Base-by-base conservation (phyloP, 2,888 invertebrate species). In the Biston stratarius region DNA sequence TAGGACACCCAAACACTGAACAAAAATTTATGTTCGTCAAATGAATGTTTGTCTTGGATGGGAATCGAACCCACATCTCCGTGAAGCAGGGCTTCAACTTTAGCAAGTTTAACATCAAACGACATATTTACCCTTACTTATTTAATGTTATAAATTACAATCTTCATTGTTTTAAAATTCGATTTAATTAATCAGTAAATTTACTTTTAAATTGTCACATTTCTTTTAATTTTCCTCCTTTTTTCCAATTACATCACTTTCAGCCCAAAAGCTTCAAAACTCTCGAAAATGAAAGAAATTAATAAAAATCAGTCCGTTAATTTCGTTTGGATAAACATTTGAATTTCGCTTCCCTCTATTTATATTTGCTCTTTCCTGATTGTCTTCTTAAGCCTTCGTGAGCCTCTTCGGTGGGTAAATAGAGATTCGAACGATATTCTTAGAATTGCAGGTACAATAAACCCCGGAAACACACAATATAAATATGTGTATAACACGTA, bases 361-460 rank as follows among this genome's bases (percentile, higher is more conserved):
- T 77, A 69, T 75, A 12, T 65, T 77, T 74, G 71, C 72, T 38
- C 60, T 61, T 59, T 53, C 64, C 56, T 74, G 74, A 78, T 75
- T 75, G 72, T 75, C 70, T 77, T 74, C 64, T 44, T 59, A 59
- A 64, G 48, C 45, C 44, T 49, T 48, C 15, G 33, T 55, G 42
- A 59, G 60, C 60, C 49, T 53, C 36, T 56, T 55, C 61, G 45
- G 56, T 33, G 33, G 55, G 38, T 12, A 57, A 61, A 66, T 45
- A 64, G 36, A 45, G 52, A 58, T 58, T 49, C 47, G 11, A 58
- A 24, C 36, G 5, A 56, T 14, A n/a, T 51, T 56, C n/a, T n/a
- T 34, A 45, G 38, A 38, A 34, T 61, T 61, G 51, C 42, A 52
- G 36, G 40, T 53, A 24, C 6, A 53, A 40, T 24, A 53, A 6